Base-by-base conservation (phyloP, 2,113 vertebrate species). In the Sprattus sprattus region DNA sequence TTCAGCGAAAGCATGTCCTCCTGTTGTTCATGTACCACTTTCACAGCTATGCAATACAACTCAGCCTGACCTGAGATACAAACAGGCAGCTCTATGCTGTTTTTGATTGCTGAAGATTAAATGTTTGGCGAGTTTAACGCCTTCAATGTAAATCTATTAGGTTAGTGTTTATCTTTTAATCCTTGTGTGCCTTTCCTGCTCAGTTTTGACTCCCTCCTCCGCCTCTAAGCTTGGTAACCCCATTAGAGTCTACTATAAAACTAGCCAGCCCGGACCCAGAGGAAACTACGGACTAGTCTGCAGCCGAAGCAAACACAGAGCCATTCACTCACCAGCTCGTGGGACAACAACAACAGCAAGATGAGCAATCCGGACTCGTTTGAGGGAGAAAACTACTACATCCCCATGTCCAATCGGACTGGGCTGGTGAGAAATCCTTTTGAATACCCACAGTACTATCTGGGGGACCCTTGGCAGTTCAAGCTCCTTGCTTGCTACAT, bases 371-470 rank as follows among this genome's bases (percentile, higher is more conserved):
- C n/a, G 83, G 92, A 96, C 1, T 93, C 94, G 82, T 95, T 93
- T 0, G 94, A 95, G 87, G 94, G 95, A 45, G 81, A 91, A 54
- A 95, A 95, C 88, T 95, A 93, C 71, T 95, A 95, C 0, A 91
- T 95, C 86, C 95, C 95, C 45, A 89, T 95, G 89, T 92, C 91
- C 90, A 94, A 95, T 88, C 93, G 93, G 90, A 93, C 93, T 0
- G 94, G 93, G 85, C 39, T 95, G 84, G 93, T 95, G 83, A 85
- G 92, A 5, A 94, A 90, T 89, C 94, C 94, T 81, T 95, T 92
- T 9, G 90, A 94, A 87, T 92, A 94, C 54, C 92, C 92, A 54
- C 94, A 95, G 89, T 95, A 95, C 45, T 95, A 95, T 90, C 86
- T 95, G 83, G 95, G 92, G 0, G 92, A 93, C 2, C 92, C 90